Percentiles rank a stretch among this genome's conserved stretches.
Conservation (phyloP, 2,888 invertebrate genomes). For the Eristalinus aeneus region DNA sequence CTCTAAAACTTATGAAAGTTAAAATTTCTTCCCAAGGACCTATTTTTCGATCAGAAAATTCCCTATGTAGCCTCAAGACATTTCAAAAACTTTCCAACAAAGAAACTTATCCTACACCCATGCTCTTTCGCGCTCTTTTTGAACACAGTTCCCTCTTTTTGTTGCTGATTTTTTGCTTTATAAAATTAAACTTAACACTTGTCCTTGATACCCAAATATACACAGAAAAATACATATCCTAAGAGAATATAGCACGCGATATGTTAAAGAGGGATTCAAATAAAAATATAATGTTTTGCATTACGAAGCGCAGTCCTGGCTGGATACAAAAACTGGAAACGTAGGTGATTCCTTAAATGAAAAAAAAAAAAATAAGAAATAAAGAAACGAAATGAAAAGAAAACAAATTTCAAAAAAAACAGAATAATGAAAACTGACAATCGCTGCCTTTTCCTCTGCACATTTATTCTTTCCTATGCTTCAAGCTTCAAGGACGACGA, state of each 20-base stretch:
- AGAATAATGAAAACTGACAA: no score
- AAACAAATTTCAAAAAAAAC: no score
- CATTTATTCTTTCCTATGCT: no score
- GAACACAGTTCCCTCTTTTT: not conserved
- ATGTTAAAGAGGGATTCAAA: slow-evolving; percentile 41
- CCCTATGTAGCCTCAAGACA: not conserved
- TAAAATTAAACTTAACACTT: not conserved
- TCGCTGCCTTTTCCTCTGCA: no score
- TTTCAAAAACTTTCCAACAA: not conserved
- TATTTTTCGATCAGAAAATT: no score
- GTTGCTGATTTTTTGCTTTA: not conserved
- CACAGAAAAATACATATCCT: slow-evolving; percentile 6
- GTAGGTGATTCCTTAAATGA: not conserved
- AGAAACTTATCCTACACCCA: not conserved
- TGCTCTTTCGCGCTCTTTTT: no score
- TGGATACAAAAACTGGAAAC: not conserved
- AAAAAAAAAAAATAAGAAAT: not conserved
- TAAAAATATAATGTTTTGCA: not conserved
- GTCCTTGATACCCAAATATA: not conserved
- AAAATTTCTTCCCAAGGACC: no score
- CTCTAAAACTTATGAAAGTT: no score
- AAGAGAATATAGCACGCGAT: slow-evolving; percentile 39
- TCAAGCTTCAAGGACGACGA: no score
- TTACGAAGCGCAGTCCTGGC: not conserved
- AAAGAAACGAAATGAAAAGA: not conserved